phyloP scores from a whole-genome alignment of 2,113 vertebrate genomes.

The Reinhardtius hippoglossoides region DNA sequence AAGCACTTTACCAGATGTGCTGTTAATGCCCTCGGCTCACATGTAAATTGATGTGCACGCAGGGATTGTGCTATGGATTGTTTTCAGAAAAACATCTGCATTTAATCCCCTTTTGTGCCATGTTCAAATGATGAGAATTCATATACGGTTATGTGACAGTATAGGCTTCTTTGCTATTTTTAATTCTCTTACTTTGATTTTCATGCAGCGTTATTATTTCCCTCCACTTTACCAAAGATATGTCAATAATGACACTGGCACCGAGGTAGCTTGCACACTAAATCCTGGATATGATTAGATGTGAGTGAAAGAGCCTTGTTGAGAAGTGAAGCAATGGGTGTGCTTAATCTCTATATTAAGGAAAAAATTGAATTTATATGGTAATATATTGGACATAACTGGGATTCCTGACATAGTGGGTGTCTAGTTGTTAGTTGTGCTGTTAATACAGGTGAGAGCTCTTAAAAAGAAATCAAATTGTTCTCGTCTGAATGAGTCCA shows the following conservation, averaged over 20 bases:
- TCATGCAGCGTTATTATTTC: conserved; percentile 5
- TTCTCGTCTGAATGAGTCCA: conserved; percentile 30
- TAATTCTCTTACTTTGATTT: conserved; percentile 20
- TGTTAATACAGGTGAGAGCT: conserved; percentile 22
- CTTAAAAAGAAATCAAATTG: conserved; percentile 25
- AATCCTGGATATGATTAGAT: conserved; percentile 19
- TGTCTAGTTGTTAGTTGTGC: conserved; percentile 31
- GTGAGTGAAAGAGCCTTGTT: conserved; percentile 12
- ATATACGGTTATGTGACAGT: conserved; percentile 13
- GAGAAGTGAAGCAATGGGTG: background rate
- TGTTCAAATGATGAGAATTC: conserved; percentile 48
- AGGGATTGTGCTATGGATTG: conserved; percentile 55
- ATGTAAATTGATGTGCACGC: conserved; percentile 51
- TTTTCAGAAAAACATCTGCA: conserved; percentile 63
- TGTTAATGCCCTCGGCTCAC: conserved; percentile 57
- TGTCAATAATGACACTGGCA: background rate
- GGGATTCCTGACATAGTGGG: conserved; percentile 16
- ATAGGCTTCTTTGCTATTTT: conserved; percentile 16
- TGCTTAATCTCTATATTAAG: conserved; percentile 5
- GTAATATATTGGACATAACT: conserved; percentile 27
- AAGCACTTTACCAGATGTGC: conserved; percentile 56
- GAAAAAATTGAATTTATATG: conserved; percentile 20
- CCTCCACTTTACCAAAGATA: background rate
- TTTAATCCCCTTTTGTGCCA: conserved; percentile 60
- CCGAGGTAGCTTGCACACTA: background rate